Conservation (phyloP, 1,140 invertebrate genomes). For the Heliconius eleuchia region DNA sequence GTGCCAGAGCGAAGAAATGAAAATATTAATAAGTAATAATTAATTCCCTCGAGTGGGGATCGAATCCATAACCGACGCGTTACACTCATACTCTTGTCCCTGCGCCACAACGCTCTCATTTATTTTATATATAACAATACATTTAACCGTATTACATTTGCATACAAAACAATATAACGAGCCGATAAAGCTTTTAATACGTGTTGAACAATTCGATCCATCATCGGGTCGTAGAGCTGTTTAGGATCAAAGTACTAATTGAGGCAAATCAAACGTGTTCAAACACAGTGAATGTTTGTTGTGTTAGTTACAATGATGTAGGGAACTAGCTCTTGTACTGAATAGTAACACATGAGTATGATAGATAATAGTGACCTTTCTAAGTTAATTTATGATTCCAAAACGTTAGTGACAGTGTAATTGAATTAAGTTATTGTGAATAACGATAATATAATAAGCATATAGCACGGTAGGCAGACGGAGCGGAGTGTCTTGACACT, state of each 20-base stretch:
- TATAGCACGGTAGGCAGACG: too few relatives aligned
- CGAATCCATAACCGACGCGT: too few relatives aligned
- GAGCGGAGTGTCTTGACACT: too few relatives aligned
- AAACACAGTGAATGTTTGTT: not conserved
- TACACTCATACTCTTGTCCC: too few relatives aligned
- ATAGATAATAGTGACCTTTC: not conserved
- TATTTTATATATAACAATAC: too few relatives aligned
- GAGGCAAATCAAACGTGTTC: conserved; percentile 8
- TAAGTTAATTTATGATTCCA: not conserved
- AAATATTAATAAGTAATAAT: too few relatives aligned
- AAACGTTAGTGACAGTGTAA: not conserved
- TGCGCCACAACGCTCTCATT: too few relatives aligned
- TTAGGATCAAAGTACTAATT: conserved; percentile 7
- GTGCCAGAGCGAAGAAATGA: too few relatives aligned
- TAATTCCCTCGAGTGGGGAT: too few relatives aligned
- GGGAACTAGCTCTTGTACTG: too few relatives aligned
- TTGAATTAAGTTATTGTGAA: not conserved
- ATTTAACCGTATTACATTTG: too few relatives aligned
- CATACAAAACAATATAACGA: not conserved
- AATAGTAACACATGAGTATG: not conserved
- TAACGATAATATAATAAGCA: too few relatives aligned
- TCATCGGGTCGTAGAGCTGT: not conserved
- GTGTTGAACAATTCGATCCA: not conserved
- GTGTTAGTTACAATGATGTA: not conserved
- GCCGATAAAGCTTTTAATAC: not conserved